Base-by-base conservation (phyloP, 2,888 invertebrate species). In the Sesamia inferens region DNA sequence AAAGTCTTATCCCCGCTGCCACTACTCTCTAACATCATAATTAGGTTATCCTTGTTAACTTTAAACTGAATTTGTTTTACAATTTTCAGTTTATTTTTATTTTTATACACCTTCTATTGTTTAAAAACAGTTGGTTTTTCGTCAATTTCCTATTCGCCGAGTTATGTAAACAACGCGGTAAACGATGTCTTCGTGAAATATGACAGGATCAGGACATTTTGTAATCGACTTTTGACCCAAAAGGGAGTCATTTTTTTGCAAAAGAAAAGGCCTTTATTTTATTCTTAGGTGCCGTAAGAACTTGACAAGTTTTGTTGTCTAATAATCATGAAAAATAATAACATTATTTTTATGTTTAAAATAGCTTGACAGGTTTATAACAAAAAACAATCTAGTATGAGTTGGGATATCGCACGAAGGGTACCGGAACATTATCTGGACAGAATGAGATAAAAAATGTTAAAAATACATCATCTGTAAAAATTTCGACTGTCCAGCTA, bases 81-180 rank as follows among this genome's bases (percentile, higher is more conserved):
- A 71, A 61, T 67, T 62, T 74, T 65, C 54, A 11, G n/a, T 68
- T 76, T 83, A 2, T 31, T 31, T 31, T 31, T 31, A 31, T 5
- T 13, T 13, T 83, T 85, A 59, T 47, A 54, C 62, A 11, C 71
- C 71, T 71, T 76, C 77, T 80, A 74, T 77, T 83, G 77, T 80
- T 85, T 77, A 81, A 80, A 77, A 31, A 31, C 31, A 31, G 31
- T 31, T 31, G 31, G 1, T 31, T 77, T 83, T 76, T 61, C 51
- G 62, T 6, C 61, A 69, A 71, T 83, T 71, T 85, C 67, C 39
- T 58, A 54, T 73, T 70, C 39, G 31, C 42, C 44, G 48, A 47
- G 68, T 63, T 81, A 62, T 76, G 61, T 71, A 72, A 51, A 84
- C 72, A 72, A 54, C 68, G 65, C 22, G 76, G 57, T 76, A 71